Evolutionary conservation across 2,797 vertebrate species (phyloP).

Genomic region (Cossypha caffra): DNA sequence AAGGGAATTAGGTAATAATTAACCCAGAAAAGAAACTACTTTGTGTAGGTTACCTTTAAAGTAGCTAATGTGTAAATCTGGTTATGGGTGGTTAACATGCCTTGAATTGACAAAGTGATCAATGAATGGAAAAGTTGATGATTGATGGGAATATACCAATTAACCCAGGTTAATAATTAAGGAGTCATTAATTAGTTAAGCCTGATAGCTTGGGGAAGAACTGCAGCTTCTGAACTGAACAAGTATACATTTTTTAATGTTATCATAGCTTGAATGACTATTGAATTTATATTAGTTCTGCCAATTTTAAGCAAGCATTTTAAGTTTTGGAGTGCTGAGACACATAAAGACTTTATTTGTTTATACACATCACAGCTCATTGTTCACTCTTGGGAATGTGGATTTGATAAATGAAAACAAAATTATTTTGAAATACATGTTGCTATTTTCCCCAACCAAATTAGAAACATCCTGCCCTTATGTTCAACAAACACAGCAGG

Average conservation of each 20-base stretch:
- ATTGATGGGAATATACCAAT: neutral
- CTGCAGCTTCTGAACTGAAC: neutral
- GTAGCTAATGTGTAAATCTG: neutral
- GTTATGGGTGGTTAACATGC: neutral
- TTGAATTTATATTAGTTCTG: neutral
- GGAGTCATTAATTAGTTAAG: neutral
- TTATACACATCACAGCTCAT: slow-evolving; percentile 23
- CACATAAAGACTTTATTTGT: slow-evolving; percentile 5
- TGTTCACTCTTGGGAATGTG: slow-evolving; percentile 13
- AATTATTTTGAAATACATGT: slow-evolving; percentile 30
- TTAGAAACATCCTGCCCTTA: slow-evolving; percentile 42
- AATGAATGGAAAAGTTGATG: neutral
- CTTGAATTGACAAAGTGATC: neutral
- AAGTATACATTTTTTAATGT: neutral
- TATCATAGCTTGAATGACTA: neutral
- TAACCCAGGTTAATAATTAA: neutral
- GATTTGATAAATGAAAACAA: slow-evolving; percentile 6
- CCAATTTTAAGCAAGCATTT: slow-evolving; percentile 29
- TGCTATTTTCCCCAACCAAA: slow-evolving; percentile 28
- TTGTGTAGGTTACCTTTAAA: neutral
- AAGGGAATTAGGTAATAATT: neutral
- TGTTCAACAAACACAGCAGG: slow-evolving; percentile 7
- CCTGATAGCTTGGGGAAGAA: neutral
- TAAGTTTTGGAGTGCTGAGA: neutral
- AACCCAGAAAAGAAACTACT: neutral